Evolutionary conservation across 2,888 invertebrate genomes (phyloP).

Genomic region (Tridacna gigas): DNA sequence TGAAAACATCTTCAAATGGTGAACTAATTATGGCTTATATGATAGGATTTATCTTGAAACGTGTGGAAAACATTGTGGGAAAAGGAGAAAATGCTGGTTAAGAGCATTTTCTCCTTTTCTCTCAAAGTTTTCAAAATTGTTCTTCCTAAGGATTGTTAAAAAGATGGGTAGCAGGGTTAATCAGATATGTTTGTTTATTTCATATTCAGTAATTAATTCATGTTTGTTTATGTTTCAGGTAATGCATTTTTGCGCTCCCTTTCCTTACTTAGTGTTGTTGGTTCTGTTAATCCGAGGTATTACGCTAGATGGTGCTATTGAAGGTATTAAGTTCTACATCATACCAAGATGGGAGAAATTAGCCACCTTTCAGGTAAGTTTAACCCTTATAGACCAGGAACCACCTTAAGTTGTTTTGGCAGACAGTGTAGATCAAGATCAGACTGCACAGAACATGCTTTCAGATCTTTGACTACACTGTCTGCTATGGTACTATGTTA

Average conservation of each 20-base stretch:
- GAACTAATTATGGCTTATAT: not conserved
- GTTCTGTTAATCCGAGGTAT: slow-evolving; percentile 78
- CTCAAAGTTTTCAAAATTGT: not conserved
- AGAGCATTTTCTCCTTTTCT: slow-evolving; percentile 10
- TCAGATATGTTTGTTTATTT: too few relatives aligned
- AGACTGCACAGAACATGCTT: too few relatives aligned
- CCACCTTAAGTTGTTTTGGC: too few relatives aligned
- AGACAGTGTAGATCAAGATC: too few relatives aligned
- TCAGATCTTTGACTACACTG: too few relatives aligned
- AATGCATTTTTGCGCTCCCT: slow-evolving; percentile 81
- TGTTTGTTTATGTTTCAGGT: slow-evolving; percentile 77
- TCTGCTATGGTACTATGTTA: too few relatives aligned
- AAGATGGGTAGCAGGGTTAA: too few relatives aligned
- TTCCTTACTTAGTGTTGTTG: slow-evolving; percentile 78
- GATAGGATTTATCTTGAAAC: not conserved
- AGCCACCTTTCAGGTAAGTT: slow-evolving; percentile 75
- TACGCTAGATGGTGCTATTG: slow-evolving; percentile 76
- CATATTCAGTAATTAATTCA: too few relatives aligned
- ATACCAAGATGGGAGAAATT: slow-evolving; percentile 80
- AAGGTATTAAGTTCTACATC: slow-evolving; percentile 80
- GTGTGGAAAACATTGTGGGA: slow-evolving; percentile 9
- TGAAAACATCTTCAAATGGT: not conserved
- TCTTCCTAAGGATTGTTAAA: too few relatives aligned
- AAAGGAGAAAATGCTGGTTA: not conserved
- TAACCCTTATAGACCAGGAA: too few relatives aligned